Base-by-base conservation (phyloP, 2,888 invertebrate species). In the Belgica antarctica region DNA sequence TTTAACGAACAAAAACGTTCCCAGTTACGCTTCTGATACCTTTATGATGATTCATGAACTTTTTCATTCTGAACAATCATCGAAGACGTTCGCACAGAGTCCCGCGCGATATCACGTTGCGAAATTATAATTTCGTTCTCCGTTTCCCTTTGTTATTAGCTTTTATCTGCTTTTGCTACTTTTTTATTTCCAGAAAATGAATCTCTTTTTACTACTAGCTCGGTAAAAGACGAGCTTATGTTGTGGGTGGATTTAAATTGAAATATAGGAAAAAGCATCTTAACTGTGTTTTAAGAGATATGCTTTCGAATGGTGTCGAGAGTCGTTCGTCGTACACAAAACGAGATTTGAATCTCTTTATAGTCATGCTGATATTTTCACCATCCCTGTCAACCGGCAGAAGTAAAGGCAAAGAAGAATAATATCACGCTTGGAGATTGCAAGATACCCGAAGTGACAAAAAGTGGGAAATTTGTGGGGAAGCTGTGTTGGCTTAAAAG, bases 221-320 rank as follows among this genome's bases (percentile, higher is more conserved):
- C 22, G 25, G 59, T 34, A 31, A 19, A 24, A 2, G 57, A n/a
- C n/a, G 17, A 27, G 61, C 61, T 4, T 57, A 17, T 17, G 22
- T 10, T 31, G 63, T 65, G 46, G 63, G 63, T 25, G 46, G 63
- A 65, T 65, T 65, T 65, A 65, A 65, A 65, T 65, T 65, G 63
- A 46, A 65, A 62, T 62, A 62, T 27, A 27, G 59, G 19, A 59
- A 15, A 22, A 57, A 22, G 19, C 19, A n/a, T n/a, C 27, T 41
- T 10, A 34, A 47, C 10, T 7, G 52, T 24, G 52, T 10, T 52
- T 5, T 17, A 25, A 27, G 24, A 7, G 27, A 59, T 24, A 25
- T 59, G 25, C 27, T 59, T n/a, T 59, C 25, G 12, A 22, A 52
- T 52, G 22, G 52, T 52, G 22, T 52, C 22, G 52, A 52, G 12